These are phyloP conservation scores for Margarornis squamiger DNA, from an alignment of 2,797 vertebrate genomes.

Conservation along the genomic window DNA sequence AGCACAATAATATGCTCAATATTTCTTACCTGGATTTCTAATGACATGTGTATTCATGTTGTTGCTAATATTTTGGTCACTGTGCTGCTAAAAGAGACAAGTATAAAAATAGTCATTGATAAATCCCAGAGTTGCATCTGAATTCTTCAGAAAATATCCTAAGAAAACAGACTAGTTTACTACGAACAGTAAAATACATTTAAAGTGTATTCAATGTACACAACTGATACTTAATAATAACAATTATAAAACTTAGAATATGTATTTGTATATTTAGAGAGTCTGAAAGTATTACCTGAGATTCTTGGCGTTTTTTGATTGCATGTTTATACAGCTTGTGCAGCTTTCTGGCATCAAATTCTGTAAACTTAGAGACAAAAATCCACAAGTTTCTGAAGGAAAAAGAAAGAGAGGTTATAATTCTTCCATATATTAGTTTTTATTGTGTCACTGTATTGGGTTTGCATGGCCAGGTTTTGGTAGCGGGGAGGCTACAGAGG, in stretches of 20 bases:
- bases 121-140: background rate
- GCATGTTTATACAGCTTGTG: slow-evolving; percentile 97
- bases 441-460: background rate
- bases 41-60: slow-evolving; percentile 80
- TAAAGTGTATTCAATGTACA: background rate
- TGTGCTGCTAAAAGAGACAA: slow-evolving; percentile 77
- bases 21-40: slow-evolving; percentile 87
- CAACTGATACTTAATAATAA: background rate
- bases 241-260: background rate
- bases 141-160: slow-evolving; percentile 12
- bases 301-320: slow-evolving; percentile 96
- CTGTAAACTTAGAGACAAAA: slow-evolving; percentile 98
- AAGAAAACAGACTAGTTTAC: slow-evolving; percentile 1
- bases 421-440: background rate
- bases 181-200: slow-evolving; percentile 10
- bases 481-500: background rate
- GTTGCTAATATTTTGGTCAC: slow-evolving; percentile 87
- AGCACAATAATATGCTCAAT: background rate
- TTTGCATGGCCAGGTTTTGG: background rate
- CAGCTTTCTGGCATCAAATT: slow-evolving; percentile 95
- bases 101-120: background rate
- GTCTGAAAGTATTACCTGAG: slow-evolving; percentile 80
- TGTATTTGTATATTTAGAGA: background rate
- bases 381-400: slow-evolving; percentile 93
- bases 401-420: slow-evolving; percentile 20